phyloP scores from a whole-genome alignment of 2,888 invertebrate genomes.

The Linnaemya vulpina region DNA sequence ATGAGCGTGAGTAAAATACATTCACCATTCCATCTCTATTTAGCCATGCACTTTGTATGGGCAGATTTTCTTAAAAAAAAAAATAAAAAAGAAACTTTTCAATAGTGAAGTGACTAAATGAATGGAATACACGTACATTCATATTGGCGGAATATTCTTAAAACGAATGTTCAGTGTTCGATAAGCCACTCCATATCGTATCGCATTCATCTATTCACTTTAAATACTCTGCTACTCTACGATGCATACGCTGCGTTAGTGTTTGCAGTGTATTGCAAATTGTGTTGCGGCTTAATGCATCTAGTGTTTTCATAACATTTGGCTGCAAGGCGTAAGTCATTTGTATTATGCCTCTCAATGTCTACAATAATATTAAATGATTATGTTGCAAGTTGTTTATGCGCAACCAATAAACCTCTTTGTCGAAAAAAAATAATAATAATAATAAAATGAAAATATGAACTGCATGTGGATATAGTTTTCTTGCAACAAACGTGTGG shows the following conservation, averaged over 20 bases:
- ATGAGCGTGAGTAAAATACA: no score
- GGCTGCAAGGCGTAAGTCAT: conserved; percentile 67
- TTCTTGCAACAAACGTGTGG: conserved; percentile 8
- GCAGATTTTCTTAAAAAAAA: conserved; percentile 12
- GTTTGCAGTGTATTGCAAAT: conserved; percentile 43
- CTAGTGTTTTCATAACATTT: conserved; percentile 56
- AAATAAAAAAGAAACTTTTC: conserved; percentile 17
- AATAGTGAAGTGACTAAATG: conserved; percentile 16
- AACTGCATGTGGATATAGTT: conserved; percentile 10
- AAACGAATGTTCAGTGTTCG: conserved; percentile 6
- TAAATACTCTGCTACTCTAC: conserved; percentile 10
- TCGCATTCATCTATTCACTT: conserved; percentile 7
- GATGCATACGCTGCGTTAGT: conserved; percentile 8
- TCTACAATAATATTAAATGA: conserved; percentile 59
- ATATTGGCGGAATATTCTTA: conserved; percentile 6
- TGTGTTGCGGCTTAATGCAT: conserved; percentile 20
- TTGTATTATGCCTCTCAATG: conserved; percentile 64
- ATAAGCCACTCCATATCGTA: conserved; percentile 29
- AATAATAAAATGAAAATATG: no score
- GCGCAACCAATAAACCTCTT: conserved; percentile 63
- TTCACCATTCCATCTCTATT: background rate
- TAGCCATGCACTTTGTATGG: conserved; percentile 7
- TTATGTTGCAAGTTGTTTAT: conserved; percentile 66
- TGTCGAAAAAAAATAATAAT: no score
- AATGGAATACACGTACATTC: background rate